Percentiles rank a stretch among this genome's conserved stretches.
Conservation (phyloP, 1,140 invertebrate species). For the Akabosia matsudoensis region DNA sequence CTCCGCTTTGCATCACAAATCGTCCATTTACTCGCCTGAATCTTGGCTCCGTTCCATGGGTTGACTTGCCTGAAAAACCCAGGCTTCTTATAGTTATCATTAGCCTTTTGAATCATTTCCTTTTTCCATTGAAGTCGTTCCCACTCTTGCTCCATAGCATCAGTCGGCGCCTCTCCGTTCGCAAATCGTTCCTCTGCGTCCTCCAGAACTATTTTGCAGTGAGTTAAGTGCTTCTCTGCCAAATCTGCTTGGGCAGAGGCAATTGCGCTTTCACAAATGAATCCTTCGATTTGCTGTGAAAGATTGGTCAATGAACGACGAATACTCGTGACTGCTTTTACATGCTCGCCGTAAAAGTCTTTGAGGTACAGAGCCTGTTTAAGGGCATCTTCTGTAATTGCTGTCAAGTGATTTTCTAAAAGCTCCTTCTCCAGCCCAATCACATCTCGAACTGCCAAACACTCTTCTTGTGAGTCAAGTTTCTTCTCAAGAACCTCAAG, state of each 20-base stretch:
- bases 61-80: conserved; percentile 13
- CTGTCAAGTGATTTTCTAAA: conserved; percentile 38
- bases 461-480: conserved; percentile 29
- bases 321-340: conserved; percentile 24
- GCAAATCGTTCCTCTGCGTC: conserved; percentile 23
- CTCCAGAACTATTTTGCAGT: neutral
- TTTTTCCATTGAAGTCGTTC: conserved; percentile 28
- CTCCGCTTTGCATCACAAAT: neutral
- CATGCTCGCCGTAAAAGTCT: conserved; percentile 31
- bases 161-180: conserved; percentile 17
- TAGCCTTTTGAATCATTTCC: conserved; percentile 14
- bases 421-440: conserved; percentile 35
- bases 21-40: neutral
- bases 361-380: conserved; percentile 37
- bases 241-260: conserved; percentile 30
- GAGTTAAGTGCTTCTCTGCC: conserved; percentile 32
- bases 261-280: conserved; percentile 41
- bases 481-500: conserved; percentile 28
- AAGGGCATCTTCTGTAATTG: conserved; percentile 24
- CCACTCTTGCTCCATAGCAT: conserved; percentile 26
- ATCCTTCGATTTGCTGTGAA: conserved; percentile 40
- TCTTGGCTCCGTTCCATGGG: neutral
- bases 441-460: conserved; percentile 30
- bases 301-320: conserved; percentile 31
- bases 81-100: neutral